phyloP scores from a whole-genome alignment of 2,797 vertebrate species.

The Lepilemur septentrionalis region DNA sequence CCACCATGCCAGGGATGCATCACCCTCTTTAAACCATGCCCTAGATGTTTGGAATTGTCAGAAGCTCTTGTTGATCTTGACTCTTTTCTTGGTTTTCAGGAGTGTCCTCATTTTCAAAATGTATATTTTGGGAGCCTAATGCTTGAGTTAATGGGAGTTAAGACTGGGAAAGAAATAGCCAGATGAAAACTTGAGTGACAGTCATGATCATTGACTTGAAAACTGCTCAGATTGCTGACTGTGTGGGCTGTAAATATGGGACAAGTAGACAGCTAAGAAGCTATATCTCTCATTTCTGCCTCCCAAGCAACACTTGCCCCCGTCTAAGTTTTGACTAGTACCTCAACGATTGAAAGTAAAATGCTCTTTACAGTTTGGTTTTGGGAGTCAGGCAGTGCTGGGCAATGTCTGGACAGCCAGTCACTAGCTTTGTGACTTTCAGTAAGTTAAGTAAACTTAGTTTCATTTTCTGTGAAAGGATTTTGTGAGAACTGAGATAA shows the following conservation, averaged over 20 bases:
- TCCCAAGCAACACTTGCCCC: background rate
- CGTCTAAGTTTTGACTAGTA: background rate
- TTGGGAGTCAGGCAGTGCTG: background rate
- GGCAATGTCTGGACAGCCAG: background rate
- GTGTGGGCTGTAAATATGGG: background rate
- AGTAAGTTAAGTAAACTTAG: background rate
- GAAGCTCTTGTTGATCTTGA: background rate
- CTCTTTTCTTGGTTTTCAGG: background rate
- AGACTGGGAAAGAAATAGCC: background rate
- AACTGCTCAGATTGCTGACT: background rate
- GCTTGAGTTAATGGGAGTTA: background rate
- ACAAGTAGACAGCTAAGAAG: background rate
- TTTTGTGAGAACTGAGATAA: background rate
- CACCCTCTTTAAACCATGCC: background rate
- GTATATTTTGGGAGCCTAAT: background rate
- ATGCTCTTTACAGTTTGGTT: background rate
- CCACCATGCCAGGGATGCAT: background rate
- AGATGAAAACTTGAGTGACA: background rate
- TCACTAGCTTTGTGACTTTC: background rate
- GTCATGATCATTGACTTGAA: background rate
- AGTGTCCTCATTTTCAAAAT: background rate
- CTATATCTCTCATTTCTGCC: background rate
- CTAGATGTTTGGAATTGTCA: background rate
- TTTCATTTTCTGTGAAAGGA: background rate
- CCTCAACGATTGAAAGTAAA: background rate